phyloP scores from a whole-genome alignment of 2,888 invertebrate species.

The Euspilapteryx auroguttella region DNA sequence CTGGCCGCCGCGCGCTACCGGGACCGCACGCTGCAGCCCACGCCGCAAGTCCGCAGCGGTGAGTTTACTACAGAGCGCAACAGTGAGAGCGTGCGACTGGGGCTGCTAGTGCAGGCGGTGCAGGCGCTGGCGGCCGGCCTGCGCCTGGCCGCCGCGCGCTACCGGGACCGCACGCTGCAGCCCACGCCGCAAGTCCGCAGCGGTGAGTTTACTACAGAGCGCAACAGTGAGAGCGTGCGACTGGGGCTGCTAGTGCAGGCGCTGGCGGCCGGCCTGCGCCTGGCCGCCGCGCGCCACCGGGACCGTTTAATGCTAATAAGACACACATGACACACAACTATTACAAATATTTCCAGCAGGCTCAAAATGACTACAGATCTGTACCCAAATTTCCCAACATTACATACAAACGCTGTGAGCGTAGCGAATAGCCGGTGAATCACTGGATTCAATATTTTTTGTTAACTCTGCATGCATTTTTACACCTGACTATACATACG shows the following conservation, averaged over 20 bases:
- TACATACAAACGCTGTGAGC: too few relatives aligned
- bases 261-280: constrained; percentile 89
- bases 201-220: constrained; percentile 21
- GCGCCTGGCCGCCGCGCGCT: constrained; percentile 83
- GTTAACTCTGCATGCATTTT: too few relatives aligned
- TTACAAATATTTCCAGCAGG: too few relatives aligned
- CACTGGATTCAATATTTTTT: too few relatives aligned
- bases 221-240: constrained; percentile 57
- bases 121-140: constrained; percentile 95
- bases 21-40: constrained; percentile 83
- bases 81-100: constrained; percentile 67
- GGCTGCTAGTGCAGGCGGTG: constrained; percentile 85
- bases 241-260: constrained; percentile 86
- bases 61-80: constrained; percentile 29
- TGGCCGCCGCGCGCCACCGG: constrained; percentile 86
- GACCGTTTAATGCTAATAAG: constrained; percentile 69
- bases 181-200: constrained; percentile 77
- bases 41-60: constrained; percentile 65
- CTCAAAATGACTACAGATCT: too few relatives aligned
- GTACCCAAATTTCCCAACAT: too few relatives aligned
- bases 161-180: constrained; percentile 81
- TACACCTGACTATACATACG: too few relatives aligned
- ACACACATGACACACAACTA: background rate
- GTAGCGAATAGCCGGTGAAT: too few relatives aligned
- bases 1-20: constrained; percentile 87